Base-by-base conservation (phyloP, 1,140 invertebrate species). In the Trichonephila clavata region DNA sequence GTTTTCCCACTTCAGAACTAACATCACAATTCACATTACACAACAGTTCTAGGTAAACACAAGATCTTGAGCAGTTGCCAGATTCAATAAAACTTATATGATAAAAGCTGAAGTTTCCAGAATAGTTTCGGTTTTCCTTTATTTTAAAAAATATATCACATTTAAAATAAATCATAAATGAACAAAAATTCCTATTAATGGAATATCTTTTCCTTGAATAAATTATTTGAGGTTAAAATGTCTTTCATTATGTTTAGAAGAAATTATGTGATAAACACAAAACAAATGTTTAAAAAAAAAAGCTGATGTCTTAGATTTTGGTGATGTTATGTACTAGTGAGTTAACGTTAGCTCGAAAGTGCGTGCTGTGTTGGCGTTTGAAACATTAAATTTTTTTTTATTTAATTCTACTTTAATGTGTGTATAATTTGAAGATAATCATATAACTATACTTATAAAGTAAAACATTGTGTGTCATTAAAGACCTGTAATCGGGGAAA, bases 21-120 rank as follows among this genome's bases (percentile, higher is more conserved):
- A 32, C 68, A 77, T 77, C 68, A 18, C 60, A 50, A 50, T 21
- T 61, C 13, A 61, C 60, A 61, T 61, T 21, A 61, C 27, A 27
- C 27, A 77, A 77, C 63, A 13, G 68, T 32, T 77, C 68, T 77
- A 39, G 27, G 68, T 77, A 77, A 77, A 77, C 68, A 77, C 13
- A 77, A 32, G 43, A 77, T 24, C 68, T 77, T 77, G 27, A 77
- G 32, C 32, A 14, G 50, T 24, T 84, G 81, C 81, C 81, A 84
- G 81, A 60, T 84, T 60, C 43, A 27, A n/a, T 6, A 18, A 84
- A 84, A 50, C 81, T 43, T 84, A 21, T 18, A 27, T 14, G 57
- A 8, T 57, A 59, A 84, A 84, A 24, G 3, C 27, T 50, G 21
- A 24, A 84, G 21, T 27, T 84, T 84, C 24, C 18, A 84, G 1